These are phyloP conservation scores for Andrena dorsata DNA, from an alignment of 2,888 invertebrate genomes.

Conservation along the genomic window DNA sequence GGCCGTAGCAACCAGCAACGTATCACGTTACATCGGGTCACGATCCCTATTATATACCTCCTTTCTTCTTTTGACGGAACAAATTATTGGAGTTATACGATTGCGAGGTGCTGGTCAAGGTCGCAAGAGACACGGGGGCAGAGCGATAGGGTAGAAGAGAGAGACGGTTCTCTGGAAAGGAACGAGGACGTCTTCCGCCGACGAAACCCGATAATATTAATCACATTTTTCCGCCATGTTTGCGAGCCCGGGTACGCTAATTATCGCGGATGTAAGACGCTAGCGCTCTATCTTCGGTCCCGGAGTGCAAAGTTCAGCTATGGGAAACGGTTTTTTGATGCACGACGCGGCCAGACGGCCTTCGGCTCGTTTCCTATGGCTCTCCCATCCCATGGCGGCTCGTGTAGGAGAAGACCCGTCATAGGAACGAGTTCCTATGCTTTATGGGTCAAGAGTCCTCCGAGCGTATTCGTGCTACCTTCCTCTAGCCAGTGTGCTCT, in stretches of 20 bases:
- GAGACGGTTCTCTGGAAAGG: slow-evolving; percentile 19
- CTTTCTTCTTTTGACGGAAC: slow-evolving; percentile 64
- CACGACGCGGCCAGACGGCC: slow-evolving; percentile 38
- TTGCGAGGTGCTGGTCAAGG: slow-evolving; percentile 51
- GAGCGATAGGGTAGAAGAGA: neutral
- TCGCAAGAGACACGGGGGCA: neutral
- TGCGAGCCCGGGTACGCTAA: slow-evolving; percentile 36
- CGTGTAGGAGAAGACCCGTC: slow-evolving; percentile 56
- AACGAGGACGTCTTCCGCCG: slow-evolving; percentile 18
- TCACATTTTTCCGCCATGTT: slow-evolving; percentile 29
- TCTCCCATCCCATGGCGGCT: neutral
- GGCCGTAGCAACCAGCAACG: slow-evolving; percentile 58
- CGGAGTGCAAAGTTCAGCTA: slow-evolving; percentile 51
- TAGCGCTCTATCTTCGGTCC: slow-evolving; percentile 31
- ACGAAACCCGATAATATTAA: slow-evolving; percentile 46
- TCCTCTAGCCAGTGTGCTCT: neutral
- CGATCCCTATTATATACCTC: slow-evolving; percentile 76
- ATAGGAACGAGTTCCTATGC: slow-evolving; percentile 79
- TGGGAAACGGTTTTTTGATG: slow-evolving; percentile 56
- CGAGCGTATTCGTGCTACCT: slow-evolving; percentile 48
- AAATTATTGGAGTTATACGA: slow-evolving; percentile 74
- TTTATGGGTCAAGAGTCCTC: slow-evolving; percentile 78
- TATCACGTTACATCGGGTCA: slow-evolving; percentile 76
- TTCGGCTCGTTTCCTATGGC: slow-evolving; percentile 44
- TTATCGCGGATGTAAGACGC: slow-evolving; percentile 45